These are phyloP conservation scores for Saccostrea cuccullata DNA, from an alignment of 1,140 invertebrate species.

Conservation along the genomic window DNA sequence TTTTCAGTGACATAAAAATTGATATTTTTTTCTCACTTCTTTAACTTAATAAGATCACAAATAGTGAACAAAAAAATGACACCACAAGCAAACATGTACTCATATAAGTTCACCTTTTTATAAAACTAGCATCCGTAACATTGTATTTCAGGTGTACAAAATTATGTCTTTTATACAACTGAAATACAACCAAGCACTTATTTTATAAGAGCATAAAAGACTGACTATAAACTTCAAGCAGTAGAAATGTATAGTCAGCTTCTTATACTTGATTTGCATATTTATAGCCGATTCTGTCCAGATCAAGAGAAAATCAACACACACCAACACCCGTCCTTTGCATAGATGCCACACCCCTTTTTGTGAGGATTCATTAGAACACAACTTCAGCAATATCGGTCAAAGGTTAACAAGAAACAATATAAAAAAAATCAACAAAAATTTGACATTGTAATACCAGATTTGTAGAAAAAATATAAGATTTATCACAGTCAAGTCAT, in stretches of 20 bases:
- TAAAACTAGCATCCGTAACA: background rate
- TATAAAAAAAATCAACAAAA: constrained; percentile 32
- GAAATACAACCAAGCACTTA: background rate
- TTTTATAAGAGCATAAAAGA: background rate
- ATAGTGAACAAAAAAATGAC: background rate
- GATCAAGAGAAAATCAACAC: constrained; percentile 8
- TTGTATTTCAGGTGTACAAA: constrained; percentile 8
- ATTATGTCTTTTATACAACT: background rate
- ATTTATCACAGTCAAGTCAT: constrained; percentile 18
- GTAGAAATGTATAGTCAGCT: background rate
- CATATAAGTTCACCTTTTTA: background rate
- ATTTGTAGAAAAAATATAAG: constrained; percentile 35
- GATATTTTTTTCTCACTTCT: background rate
- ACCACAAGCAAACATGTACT: constrained; percentile 18
- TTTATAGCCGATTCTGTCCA: constrained; percentile 5
- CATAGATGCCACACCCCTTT: constrained; percentile 33
- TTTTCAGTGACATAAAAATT: background rate
- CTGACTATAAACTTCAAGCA: background rate
- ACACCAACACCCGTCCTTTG: constrained; percentile 31
- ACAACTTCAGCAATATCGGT: constrained; percentile 25
- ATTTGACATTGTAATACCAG: constrained; percentile 32
- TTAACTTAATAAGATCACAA: background rate
- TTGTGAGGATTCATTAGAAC: constrained; percentile 29
- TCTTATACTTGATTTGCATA: constrained; percentile 7
- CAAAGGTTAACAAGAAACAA: constrained; percentile 20